Evolutionary conservation across 1,140 invertebrate genomes (phyloP).

Genomic region (Portunus trituberculatus): DNA sequence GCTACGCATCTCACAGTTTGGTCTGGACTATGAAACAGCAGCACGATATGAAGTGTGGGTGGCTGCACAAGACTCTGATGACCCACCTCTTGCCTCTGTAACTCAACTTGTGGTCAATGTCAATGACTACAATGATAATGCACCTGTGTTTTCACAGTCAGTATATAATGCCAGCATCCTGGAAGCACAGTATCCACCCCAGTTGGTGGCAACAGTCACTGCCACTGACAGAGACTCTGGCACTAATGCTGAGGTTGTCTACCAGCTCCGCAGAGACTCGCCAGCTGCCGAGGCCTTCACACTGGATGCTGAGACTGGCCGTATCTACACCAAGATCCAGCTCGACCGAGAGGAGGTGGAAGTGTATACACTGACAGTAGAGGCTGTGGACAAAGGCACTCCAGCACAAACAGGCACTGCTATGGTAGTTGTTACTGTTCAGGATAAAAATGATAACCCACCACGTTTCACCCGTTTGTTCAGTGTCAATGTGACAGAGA

Average conservation of each 20-base stretch:
- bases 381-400: constrained; percentile 92
- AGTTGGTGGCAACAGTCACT: constrained; percentile 87
- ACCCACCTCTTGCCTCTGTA: constrained; percentile 87
- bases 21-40: constrained; percentile 93
- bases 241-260: constrained; percentile 91
- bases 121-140: constrained; percentile 95
- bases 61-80: constrained; percentile 92
- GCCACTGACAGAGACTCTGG: constrained; percentile 94
- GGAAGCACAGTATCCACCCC: constrained; percentile 92
- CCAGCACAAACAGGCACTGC: constrained; percentile 91
- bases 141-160: constrained; percentile 89
- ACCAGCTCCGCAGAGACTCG: constrained; percentile 85
- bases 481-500: constrained; percentile 97
- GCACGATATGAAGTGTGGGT: constrained; percentile 95
- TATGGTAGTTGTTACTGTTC: constrained; percentile 90
- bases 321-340: constrained; percentile 90
- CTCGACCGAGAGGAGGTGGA: constrained; percentile 94
- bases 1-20: constrained; percentile 87
- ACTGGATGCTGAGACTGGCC: constrained; percentile 89
- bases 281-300: constrained; percentile 86
- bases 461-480: constrained; percentile 95
- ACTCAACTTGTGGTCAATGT: constrained; percentile 90
- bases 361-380: constrained; percentile 90
- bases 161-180: constrained; percentile 91
- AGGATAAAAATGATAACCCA: constrained; percentile 97